Percentiles rank a stretch among this genome's conserved stretches.
Conservation (phyloP, 2,888 invertebrate species). For the Brenthis hecate region DNA sequence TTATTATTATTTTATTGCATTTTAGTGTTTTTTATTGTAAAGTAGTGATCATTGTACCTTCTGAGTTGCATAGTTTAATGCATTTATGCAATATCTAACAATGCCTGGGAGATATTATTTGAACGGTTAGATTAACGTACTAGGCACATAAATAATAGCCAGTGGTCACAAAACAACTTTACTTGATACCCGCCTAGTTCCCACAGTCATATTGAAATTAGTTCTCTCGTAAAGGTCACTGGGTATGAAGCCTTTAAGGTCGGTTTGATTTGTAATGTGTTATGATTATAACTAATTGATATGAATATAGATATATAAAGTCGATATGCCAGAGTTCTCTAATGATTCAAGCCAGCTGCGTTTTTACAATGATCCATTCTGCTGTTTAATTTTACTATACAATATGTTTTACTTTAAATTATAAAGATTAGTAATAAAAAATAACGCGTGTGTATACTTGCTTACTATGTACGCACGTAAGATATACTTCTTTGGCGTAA, state of each 20-base stretch:
- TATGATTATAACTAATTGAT: conserved; percentile 28
- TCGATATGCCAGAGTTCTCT: neutral
- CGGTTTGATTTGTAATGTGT: conserved; percentile 22
- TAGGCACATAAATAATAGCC: conserved; percentile 33
- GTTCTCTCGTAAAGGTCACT: conserved; percentile 40
- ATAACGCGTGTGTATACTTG: too few species aligned
- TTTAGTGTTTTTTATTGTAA: too few species aligned
- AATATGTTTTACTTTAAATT: too few species aligned
- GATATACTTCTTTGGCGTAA: too few species aligned
- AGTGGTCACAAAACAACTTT: conserved; percentile 31
- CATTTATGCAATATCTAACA: conserved; percentile 17
- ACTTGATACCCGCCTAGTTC: conserved; percentile 41
- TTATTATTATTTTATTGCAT: too few species aligned
- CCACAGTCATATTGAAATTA: conserved; percentile 51
- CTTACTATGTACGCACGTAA: too few species aligned
- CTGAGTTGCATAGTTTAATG: neutral
- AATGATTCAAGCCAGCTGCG: too few species aligned
- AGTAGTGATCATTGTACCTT: neutral
- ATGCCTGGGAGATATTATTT: conserved; percentile 24
- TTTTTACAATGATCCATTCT: too few species aligned
- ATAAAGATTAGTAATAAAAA: too few species aligned
- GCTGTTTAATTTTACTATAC: too few species aligned
- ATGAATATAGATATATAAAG: conserved; percentile 1
- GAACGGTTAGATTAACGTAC: conserved; percentile 23
- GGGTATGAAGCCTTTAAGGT: conserved; percentile 25